Percentiles rank a stretch among this genome's conserved stretches.
Conservation (phyloP, 2,113 vertebrate species). For the Cryptomyrus ogoouensis region DNA sequence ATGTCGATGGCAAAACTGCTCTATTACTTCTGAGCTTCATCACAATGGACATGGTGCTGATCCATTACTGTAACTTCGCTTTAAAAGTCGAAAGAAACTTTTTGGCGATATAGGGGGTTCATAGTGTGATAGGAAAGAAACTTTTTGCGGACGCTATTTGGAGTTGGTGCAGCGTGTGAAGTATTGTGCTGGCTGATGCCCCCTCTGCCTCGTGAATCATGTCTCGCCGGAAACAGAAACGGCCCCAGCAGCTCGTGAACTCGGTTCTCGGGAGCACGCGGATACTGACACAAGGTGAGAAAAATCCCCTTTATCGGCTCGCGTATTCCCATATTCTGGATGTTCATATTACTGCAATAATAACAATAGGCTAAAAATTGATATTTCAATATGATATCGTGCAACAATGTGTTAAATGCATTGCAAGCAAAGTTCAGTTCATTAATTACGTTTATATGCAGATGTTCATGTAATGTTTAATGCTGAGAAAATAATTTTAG, state of each 20-base stretch:
- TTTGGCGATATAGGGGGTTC: conserved; percentile 1
- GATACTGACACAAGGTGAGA: conserved; percentile 60
- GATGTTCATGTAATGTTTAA: neutral
- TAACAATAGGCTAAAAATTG: neutral
- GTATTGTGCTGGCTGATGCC: conserved; percentile 44
- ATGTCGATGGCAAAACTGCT: neutral
- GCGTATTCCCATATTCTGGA: neutral
- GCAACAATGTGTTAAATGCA: neutral
- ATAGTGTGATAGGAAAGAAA: neutral
- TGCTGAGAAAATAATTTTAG: neutral
- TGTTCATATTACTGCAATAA: neutral
- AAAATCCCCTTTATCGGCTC: conserved; percentile 39
- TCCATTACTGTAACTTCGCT: neutral
- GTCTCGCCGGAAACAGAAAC: conserved; percentile 71
- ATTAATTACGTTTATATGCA: neutral
- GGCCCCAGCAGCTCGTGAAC: conserved; percentile 59
- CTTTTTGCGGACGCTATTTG: neutral
- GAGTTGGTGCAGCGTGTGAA: conserved; percentile 43
- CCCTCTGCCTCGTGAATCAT: conserved; percentile 63
- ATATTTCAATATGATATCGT: neutral
- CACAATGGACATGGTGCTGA: neutral
- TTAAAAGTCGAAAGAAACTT: neutral
- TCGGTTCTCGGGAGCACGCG: conserved; percentile 48
- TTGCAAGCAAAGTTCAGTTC: neutral
- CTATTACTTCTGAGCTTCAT: neutral